A percentile compares a stretch with the other conserved stretches of the same genome.
These are phyloP conservation scores for Maniola jurtina DNA, from an alignment of 1,140 invertebrate species.

Conservation along the genomic window DNA sequence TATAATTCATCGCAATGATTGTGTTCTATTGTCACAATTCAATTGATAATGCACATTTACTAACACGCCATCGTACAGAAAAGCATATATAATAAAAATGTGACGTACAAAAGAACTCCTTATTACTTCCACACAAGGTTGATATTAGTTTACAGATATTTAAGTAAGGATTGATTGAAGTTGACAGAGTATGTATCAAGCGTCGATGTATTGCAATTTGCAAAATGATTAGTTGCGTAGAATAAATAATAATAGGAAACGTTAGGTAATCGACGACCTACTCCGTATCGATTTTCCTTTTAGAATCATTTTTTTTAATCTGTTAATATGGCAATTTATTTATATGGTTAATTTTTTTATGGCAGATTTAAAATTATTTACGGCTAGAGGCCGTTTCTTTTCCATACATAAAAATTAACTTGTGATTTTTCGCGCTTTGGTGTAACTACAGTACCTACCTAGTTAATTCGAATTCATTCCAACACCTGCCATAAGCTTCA, in stretches of 20 bases:
- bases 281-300: no score
- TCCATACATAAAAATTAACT: no score
- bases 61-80: not conserved
- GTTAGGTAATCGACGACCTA: not conserved
- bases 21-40: not conserved
- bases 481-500: no score
- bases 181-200: not conserved
- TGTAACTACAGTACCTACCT: no score
- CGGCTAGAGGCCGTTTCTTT: no score
- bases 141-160: not conserved
- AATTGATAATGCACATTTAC: slow-evolving; percentile 22
- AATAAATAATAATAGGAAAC: not conserved
- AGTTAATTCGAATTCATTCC: no score
- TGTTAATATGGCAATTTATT: no score
- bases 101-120: not conserved
- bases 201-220: slow-evolving; percentile 1
- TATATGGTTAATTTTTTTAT: no score
- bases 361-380: no score
- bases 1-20: not conserved
- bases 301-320: no score
- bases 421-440: no score
- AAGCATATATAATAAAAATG: not conserved
- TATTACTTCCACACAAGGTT: not conserved
- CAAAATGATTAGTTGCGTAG: slow-evolving; percentile 3
- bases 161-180: not conserved